Base-by-base conservation (phyloP, 2,888 invertebrate species). In the Carpatolechia fugitivella region DNA sequence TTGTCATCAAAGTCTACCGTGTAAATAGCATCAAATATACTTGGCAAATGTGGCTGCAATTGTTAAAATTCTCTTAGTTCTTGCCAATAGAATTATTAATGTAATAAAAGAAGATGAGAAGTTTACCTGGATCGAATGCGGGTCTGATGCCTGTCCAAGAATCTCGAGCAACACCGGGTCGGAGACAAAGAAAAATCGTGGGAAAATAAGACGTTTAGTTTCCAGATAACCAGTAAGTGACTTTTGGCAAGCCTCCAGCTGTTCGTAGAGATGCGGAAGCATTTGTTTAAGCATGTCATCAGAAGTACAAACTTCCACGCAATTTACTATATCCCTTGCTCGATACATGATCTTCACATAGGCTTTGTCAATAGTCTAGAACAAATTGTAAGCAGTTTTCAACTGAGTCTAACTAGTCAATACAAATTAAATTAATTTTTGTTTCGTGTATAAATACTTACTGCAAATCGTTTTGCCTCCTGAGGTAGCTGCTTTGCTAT, bases 181-280 rank as follows among this genome's bases (percentile, higher is more conserved):
- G 1, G 97, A 97, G 51, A 97, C 94, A 74, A 97, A 97, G 90
- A 97, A 97, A 82, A 97, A 97, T 63, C 97, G 91, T 31, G 97
- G 97, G 75, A 97, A 97, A 60, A 96, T 91, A 60, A 95, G 90
- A 56, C 97, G 90, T 76, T 97, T 97, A 18, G 94, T 94, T 86
- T 97, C 97, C 70, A 95, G 82, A 73, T 95, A 95, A 0, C 95
- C 97, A 53, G 96, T 96, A 41, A 97, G 92, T 7, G 97, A 97
- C 77, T 97, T 97, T 79, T 97, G 97, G 73, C 97, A 97, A 0
- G 96, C 93, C 80, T 98, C 97, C 55, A 98, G 83, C 82, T 97
- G 97, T 64, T 97, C 96, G 56, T 94, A 85, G 13, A 97, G 82
- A 88, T 95, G 94, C 0, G 96, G 96, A 56, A 97, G 81, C 29